These are phyloP conservation scores for Cheilosia soror DNA, from an alignment of 2,888 invertebrate genomes.

Conservation along the genomic window DNA sequence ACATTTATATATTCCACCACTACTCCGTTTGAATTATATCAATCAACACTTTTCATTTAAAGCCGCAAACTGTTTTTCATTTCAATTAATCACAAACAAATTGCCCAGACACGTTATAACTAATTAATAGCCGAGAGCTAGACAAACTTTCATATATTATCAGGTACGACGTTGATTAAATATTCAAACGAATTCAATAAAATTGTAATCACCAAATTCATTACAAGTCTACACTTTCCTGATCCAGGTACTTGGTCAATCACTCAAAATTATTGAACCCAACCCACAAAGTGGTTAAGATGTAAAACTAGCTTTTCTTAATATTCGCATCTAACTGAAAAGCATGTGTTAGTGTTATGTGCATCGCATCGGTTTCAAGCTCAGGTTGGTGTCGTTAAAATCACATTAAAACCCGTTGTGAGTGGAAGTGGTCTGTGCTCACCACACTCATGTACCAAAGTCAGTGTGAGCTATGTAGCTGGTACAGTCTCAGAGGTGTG, in stretches of 20 bases:
- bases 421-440: slow-evolving; percentile 9
- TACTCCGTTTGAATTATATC: background rate
- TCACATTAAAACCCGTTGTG: slow-evolving; percentile 55
- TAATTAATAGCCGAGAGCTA: slow-evolving; percentile 25
- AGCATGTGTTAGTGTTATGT: background rate
- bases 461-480: background rate
- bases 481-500: slow-evolving; percentile 47
- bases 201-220: slow-evolving; percentile 43
- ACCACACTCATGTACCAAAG: slow-evolving; percentile 1
- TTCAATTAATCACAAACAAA: slow-evolving; percentile 49
- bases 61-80: background rate
- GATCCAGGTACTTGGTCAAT: slow-evolving; percentile 14
- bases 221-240: slow-evolving; percentile 28
- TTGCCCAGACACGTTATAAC: background rate
- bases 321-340: background rate
- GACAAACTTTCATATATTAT: background rate
- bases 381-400: slow-evolving; percentile 48
- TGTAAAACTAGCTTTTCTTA: slow-evolving; percentile 20
- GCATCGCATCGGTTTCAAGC: slow-evolving; percentile 6
- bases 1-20: background rate
- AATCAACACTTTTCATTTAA: slow-evolving; percentile 25
- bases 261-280: slow-evolving; percentile 38
- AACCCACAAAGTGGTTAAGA: slow-evolving; percentile 11
- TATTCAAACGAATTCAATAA: slow-evolving; percentile 53
- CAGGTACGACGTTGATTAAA: slow-evolving; percentile 26